Conservation (phyloP, 2,113 vertebrate genomes). For the Empidonax traillii region DNA sequence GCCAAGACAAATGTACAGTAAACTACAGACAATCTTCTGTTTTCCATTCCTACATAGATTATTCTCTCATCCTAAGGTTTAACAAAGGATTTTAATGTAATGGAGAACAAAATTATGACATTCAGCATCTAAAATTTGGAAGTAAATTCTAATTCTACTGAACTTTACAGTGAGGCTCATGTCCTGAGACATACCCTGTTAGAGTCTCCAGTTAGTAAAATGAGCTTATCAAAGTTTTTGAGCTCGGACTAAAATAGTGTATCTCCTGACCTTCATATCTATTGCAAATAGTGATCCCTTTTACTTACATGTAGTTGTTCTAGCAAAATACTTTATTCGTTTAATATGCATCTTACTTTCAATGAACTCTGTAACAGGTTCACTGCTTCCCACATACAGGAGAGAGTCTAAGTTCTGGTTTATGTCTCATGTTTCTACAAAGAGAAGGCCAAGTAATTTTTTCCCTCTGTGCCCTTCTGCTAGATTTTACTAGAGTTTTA, state of each 20-base stretch:
- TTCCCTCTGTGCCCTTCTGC: not conserved
- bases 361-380: not conserved
- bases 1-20: not conserved
- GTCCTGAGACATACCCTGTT: accelerated
- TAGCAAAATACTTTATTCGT: not conserved
- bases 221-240: too few species aligned
- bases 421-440: not conserved
- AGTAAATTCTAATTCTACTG: not conserved
- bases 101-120: not conserved
- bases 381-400: not conserved
- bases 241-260: too few species aligned
- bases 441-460: not conserved
- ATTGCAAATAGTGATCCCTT: not conserved
- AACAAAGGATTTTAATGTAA: not conserved
- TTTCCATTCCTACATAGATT: not conserved
- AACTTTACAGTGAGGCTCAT: not conserved
- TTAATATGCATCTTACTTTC: not conserved
- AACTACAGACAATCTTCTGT: not conserved
- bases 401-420: not conserved
- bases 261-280: not conserved
- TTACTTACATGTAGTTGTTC: not conserved
- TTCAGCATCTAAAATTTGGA: not conserved
- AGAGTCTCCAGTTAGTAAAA: too few species aligned
- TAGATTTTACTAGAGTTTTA: not conserved
- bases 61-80: not conserved